Evolutionary conservation across 2,888 invertebrate genomes (phyloP).

Genomic region (Habroteleia sp.): DNA sequence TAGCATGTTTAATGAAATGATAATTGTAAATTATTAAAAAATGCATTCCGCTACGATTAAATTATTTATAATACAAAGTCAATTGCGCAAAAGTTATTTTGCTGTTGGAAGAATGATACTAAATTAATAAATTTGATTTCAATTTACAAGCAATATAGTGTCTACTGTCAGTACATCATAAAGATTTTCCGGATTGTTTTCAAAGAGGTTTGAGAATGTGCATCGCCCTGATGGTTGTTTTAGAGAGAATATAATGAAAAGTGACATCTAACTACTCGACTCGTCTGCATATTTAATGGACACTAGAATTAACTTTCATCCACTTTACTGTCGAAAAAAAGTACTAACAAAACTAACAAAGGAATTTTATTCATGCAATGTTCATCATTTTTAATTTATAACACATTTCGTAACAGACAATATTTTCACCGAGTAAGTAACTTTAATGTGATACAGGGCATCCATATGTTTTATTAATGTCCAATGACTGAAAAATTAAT

Average conservation of each 20-base stretch:
- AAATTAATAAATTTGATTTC: too few relatives aligned
- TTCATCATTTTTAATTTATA: neutral
- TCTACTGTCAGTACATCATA: constrained; percentile 1
- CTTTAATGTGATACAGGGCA: too few relatives aligned
- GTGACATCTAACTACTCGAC: constrained; percentile 28
- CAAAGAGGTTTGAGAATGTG: constrained; percentile 21
- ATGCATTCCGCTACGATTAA: too few relatives aligned
- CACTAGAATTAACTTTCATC: constrained; percentile 30
- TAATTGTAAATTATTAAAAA: too few relatives aligned
- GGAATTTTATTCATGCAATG: constrained; percentile 1
- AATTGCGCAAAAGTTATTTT: too few relatives aligned
- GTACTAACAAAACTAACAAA: constrained; percentile 5
- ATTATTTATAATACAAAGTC: too few relatives aligned
- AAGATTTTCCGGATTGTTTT: constrained; percentile 19
- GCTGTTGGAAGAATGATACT: too few relatives aligned
- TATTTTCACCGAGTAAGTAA: neutral
- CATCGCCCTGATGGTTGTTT: constrained; percentile 4
- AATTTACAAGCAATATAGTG: constrained; percentile 1
- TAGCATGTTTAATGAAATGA: too few relatives aligned
- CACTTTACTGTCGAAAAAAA: constrained; percentile 15
- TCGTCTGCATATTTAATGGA: constrained; percentile 31
- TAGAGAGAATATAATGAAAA: constrained; percentile 33
- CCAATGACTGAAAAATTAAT: too few relatives aligned
- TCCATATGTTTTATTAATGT: too few relatives aligned
- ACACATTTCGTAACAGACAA: neutral